Evolutionary conservation across 1,140 invertebrate species (phyloP), one percentile per base, ranked within the genome.

Genomic region (Gryllus bimaculatus): DNA sequence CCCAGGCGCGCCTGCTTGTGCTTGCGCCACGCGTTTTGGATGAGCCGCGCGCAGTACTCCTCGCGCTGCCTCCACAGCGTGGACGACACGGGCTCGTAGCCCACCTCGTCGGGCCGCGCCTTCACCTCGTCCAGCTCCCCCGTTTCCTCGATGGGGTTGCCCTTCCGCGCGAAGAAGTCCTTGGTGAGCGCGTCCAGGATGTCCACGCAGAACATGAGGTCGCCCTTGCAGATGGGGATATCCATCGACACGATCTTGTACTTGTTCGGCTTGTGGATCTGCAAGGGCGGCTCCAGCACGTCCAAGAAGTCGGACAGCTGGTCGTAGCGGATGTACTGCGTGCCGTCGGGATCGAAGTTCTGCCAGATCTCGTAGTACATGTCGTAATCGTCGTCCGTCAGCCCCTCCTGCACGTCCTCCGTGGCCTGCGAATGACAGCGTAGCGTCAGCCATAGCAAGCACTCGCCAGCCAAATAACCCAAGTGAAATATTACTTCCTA

Each of bases 361-460:
- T 98, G 96, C 98, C 98, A 99, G 82, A 98, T 98, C 88, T 99
- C 97, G 85, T 99, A 99, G 87, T 98, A 99, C 96, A 99, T 98
- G 85, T 99, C 98, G 88, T 99, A 99, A 86, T 99, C 97, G 87
- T 99, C 97, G 85, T 98, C 96, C 48, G 97, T 99, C 74, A 99
- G 89, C 83, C 97, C 97, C 87, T 99, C 97, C 85, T 99, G 97
- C 74, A 99, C 98, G 86, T 99, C 98, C 88, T 99, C 97, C 74
- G 97, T 98, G 49, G 97, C 97, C 88, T 96, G 94, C 26, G 74
- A 78, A 18, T 0, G 10, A 39, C 26, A 39, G 26, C 26, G 26
- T 5, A 39, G 26, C 5, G 26, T 39, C 26, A 39, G 26, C 5
- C 26, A 39, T 39, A 39, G 5, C 1, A 39, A 39, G 26, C 26